Conservation (phyloP, 2,888 invertebrate genomes). For the Apodemia hepburni region DNA sequence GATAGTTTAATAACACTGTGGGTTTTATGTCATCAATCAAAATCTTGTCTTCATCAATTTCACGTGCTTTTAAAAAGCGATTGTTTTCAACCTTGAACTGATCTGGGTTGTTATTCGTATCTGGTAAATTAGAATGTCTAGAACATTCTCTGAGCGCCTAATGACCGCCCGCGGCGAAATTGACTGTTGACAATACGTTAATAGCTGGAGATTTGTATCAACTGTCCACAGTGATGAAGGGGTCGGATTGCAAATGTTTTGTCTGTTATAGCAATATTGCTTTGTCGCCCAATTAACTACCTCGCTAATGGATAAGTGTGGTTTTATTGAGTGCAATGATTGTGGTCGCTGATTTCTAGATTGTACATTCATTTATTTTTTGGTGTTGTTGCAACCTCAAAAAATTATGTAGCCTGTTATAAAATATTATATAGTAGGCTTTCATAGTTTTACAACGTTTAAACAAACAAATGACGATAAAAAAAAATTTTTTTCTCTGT, state of each 20-base stretch:
- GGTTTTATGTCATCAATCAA: constrained; percentile 49
- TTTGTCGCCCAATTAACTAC: constrained; percentile 33
- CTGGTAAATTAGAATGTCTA: constrained; percentile 31
- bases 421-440: background rate
- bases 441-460: too few relatives aligned
- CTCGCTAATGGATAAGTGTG: constrained; percentile 28
- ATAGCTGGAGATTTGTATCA: constrained; percentile 35
- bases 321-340: constrained; percentile 28
- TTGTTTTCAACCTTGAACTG: constrained; percentile 37
- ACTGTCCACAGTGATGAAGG: constrained; percentile 36
- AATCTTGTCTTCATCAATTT: constrained; percentile 35
- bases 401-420: background rate
- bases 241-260: constrained; percentile 23
- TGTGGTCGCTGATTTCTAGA: constrained; percentile 23
- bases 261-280: constrained; percentile 30
- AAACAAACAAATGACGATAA: too few relatives aligned
- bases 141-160: constrained; percentile 26
- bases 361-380: background rate
- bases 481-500: too few relatives aligned
- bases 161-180: constrained; percentile 31
- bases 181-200: constrained; percentile 36
- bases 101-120: constrained; percentile 20
- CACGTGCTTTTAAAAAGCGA: constrained; percentile 33
- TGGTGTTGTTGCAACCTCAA: background rate
- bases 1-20: constrained; percentile 28